These are phyloP conservation scores for Gobius niger DNA, from an alignment of 2,113 vertebrate genomes.

Conservation along the genomic window DNA sequence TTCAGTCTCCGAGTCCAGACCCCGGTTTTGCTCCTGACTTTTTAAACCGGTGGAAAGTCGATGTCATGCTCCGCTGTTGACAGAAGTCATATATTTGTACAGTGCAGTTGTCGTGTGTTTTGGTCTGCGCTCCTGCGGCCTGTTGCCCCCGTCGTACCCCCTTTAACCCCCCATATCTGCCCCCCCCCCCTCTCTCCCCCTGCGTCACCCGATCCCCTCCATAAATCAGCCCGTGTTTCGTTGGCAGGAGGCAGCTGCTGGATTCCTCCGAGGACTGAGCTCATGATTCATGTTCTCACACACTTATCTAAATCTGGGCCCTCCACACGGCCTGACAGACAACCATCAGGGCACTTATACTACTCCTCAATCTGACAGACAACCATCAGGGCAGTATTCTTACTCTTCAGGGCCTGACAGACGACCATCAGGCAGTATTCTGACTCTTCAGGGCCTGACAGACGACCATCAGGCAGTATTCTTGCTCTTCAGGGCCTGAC, in stretches of 20 bases:
- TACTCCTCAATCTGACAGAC: no score
- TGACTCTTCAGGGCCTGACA: no score
- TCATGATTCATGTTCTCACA: constrained; percentile 69
- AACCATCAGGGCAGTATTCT: no score
- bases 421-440: no score
- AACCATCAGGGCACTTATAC: not conserved
- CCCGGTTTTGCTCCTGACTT: not conserved
- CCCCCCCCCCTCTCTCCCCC: constrained; percentile 20
- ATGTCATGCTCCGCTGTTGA: not conserved
- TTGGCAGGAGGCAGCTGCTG: constrained; percentile 64
- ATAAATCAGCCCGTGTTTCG: constrained; percentile 74
- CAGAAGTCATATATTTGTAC: not conserved
- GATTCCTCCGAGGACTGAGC: constrained; percentile 50
- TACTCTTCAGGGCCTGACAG: no score
- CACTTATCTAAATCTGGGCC: constrained; percentile 79
- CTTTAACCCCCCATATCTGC: constrained; percentile 12
- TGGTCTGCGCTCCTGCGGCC: constrained; percentile 35
- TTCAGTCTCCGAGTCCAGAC: not conserved
- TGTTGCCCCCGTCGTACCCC: constrained; percentile 22
- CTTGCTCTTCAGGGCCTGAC: no score
- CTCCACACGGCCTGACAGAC: constrained; percentile 19
- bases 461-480: not conserved
- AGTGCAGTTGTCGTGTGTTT: constrained; percentile 60
- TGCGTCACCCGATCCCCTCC: constrained; percentile 70
- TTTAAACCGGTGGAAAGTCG: not conserved